Percentiles rank a stretch among this genome's conserved stretches.
Conservation (phyloP, 2,888 invertebrate species). For the Dynastes grantii region DNA sequence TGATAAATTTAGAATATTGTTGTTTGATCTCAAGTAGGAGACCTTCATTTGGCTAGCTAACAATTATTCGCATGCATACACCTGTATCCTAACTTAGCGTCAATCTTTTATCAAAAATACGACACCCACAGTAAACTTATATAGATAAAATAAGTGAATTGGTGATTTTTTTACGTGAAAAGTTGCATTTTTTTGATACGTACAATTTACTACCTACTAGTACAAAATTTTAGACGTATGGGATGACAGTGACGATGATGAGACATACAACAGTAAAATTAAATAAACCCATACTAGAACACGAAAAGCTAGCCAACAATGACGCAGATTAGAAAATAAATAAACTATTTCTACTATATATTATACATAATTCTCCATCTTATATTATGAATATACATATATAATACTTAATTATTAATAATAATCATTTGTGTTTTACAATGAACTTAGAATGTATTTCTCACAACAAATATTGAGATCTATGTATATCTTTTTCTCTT, state of each 20-base stretch:
- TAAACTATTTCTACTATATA: slow-evolving; percentile 57
- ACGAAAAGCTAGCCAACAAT: slow-evolving; percentile 50
- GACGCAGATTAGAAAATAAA: slow-evolving; percentile 55
- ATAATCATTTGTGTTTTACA: slow-evolving; percentile 49
- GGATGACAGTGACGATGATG: slow-evolving; percentile 39
- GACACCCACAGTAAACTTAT: slow-evolving; percentile 53
- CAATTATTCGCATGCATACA: slow-evolving; percentile 29
- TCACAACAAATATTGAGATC: slow-evolving; percentile 56
- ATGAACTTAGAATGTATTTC: slow-evolving; percentile 55
- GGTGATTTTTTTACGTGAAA: slow-evolving; percentile 1
- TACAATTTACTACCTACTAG: slow-evolving; percentile 16
- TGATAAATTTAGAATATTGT: slow-evolving; percentile 63
- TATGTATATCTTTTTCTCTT: slow-evolving; percentile 39
- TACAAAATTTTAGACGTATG: slow-evolving; percentile 52
- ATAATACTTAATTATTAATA: slow-evolving; percentile 59
- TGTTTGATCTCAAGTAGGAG: slow-evolving; percentile 44
- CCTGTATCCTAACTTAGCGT: slow-evolving; percentile 17
- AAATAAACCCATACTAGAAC: slow-evolving; percentile 37
- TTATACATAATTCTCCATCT: slow-evolving; percentile 58
- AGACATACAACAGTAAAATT: slow-evolving; percentile 51
- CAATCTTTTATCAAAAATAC: slow-evolving; percentile 60
- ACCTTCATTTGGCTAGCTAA: slow-evolving; percentile 58
- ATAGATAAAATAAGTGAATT: slow-evolving; percentile 12
- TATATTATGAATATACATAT: slow-evolving; percentile 59
- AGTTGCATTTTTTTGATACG: not conserved